A percentile compares a stretch with the other conserved stretches of the same genome.
Conservation (phyloP, 2,888 invertebrate genomes). For the Scaptomyza parva region DNA sequence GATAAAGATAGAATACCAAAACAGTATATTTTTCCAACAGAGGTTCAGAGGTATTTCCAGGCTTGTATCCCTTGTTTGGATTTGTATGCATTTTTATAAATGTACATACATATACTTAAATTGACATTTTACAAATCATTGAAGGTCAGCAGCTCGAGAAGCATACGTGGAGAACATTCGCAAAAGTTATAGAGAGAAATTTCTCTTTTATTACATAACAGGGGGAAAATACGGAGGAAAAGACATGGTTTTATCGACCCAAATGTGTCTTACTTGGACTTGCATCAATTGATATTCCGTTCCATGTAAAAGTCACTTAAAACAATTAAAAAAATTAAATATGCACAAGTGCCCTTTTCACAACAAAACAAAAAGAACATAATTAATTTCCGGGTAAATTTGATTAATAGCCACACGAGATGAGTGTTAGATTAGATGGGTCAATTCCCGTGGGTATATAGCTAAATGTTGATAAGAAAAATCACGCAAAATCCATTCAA, state of each 20-base stretch:
- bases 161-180: background rate
- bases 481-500: conserved; percentile 39
- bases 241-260: too few relatives aligned
- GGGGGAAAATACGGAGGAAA: too few relatives aligned
- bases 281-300: too few relatives aligned
- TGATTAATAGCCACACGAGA: background rate
- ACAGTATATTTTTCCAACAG: too few relatives aligned
- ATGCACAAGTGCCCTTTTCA: too few relatives aligned
- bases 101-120: conserved; percentile 25
- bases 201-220: too few relatives aligned
- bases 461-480: conserved; percentile 23
- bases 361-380: background rate
- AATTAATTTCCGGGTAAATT: conserved; percentile 41
- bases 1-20: too few relatives aligned
- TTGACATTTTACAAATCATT: conserved; percentile 40
- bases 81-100: background rate
- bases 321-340: too few relatives aligned
- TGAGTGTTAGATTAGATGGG: conserved; percentile 16
- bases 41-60: too few relatives aligned
- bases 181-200: background rate
- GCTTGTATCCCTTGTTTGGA: background rate
- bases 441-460: conserved; percentile 21
- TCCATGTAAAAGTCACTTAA: too few relatives aligned
- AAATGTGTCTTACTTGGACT: too few relatives aligned
- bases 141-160: conserved; percentile 29